A percentile compares a stretch with the other conserved stretches of the same genome.
phyloP scores from a whole-genome alignment of 1,140 invertebrate species.

The Probaryconus sp. region DNA sequence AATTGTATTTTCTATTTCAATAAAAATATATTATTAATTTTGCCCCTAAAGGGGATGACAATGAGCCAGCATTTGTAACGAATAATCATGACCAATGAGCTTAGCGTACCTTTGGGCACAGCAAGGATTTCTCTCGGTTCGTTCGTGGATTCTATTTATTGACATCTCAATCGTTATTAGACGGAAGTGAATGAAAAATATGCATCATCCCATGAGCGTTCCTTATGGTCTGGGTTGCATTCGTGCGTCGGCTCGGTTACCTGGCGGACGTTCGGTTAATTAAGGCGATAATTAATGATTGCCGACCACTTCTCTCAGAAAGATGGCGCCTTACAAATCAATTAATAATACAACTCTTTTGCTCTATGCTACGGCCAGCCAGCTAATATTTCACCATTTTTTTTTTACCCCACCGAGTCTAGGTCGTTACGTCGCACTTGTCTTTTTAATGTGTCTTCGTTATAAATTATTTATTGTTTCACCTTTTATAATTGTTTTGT shows the following conservation, averaged over 20 bases:
- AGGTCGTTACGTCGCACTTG: background rate
- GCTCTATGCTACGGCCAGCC: slow-evolving; percentile 36
- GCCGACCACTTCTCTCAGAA: slow-evolving; percentile 60
- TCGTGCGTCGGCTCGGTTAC: slow-evolving; percentile 8
- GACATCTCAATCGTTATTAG: slow-evolving; percentile 47
- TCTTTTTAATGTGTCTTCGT: background rate
- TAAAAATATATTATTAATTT: slow-evolving; percentile 26
- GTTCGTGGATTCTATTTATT: slow-evolving; percentile 33
- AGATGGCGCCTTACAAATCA: slow-evolving; percentile 70
- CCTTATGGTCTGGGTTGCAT: slow-evolving; percentile 10
- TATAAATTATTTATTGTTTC: slow-evolving; percentile 9
- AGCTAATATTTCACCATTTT: slow-evolving; percentile 25
- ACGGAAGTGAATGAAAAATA: slow-evolving; percentile 51
- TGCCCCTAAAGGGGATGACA: slow-evolving; percentile 22
- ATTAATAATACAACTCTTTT: slow-evolving; percentile 67
- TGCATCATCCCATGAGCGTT: slow-evolving; percentile 25
- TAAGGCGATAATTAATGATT: slow-evolving; percentile 69
- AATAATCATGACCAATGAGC: slow-evolving; percentile 10
- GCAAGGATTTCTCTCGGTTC: background rate
- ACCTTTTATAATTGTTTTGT: background rate
- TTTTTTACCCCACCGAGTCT: background rate
- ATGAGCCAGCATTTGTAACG: slow-evolving; percentile 17
- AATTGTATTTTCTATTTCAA: background rate
- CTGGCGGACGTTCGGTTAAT: slow-evolving; percentile 63
- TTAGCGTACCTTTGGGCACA: slow-evolving; percentile 12